A percentile compares a stretch with the other conserved stretches of the same genome.
Evolutionary conservation across 2,888 invertebrate genomes (phyloP).

Genomic region (Hoplodrina ambigua): DNA sequence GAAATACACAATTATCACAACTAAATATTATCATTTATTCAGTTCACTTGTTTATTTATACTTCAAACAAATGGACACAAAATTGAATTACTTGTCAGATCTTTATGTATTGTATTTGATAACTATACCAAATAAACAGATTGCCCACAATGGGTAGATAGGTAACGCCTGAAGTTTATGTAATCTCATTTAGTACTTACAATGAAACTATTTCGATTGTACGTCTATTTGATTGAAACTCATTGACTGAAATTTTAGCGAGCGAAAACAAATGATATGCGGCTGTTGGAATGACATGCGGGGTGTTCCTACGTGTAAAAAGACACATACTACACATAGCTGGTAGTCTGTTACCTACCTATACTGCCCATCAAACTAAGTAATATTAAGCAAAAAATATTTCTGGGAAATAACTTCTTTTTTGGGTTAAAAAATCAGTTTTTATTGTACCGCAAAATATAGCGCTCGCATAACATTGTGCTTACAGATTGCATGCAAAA

Average conservation of each 20-base stretch:
- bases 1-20: too few species aligned
- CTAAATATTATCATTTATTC: neutral
- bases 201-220: conserved; percentile 70
- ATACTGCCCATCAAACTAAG: too few species aligned
- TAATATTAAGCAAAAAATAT: too few species aligned
- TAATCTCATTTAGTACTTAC: conserved; percentile 70
- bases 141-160: conserved; percentile 52
- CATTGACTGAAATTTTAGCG: neutral
- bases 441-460: too few species aligned
- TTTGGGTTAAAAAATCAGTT: too few species aligned
- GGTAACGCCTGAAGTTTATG: conserved; percentile 55
- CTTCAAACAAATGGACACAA: conserved; percentile 32
- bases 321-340: too few species aligned
- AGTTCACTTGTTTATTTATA: conserved; percentile 7
- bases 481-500: too few species aligned
- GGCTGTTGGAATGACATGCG: too few species aligned
- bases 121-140: conserved; percentile 36
- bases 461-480: too few species aligned
- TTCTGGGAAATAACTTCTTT: too few species aligned
- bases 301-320: too few species aligned
- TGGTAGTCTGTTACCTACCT: too few species aligned
- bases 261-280: neutral
- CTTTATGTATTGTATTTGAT: conserved; percentile 39
- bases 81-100: conserved; percentile 42
- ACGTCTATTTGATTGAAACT: conserved; percentile 39